Conservation (phyloP, 2,113 vertebrate species). For the Podiceps cristatus region DNA sequence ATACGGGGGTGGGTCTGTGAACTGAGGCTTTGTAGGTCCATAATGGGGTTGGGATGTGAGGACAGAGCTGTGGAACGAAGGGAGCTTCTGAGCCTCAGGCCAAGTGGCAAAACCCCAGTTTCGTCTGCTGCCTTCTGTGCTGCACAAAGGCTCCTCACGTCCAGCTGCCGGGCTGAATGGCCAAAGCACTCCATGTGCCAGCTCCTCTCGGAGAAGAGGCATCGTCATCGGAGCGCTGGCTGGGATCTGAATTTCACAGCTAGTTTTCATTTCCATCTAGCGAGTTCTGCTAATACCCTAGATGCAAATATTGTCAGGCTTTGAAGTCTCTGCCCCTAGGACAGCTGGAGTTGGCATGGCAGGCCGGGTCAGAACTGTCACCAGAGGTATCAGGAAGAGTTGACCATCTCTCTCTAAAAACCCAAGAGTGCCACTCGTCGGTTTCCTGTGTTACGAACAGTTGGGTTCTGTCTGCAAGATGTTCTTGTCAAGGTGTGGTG, state of each 20-base stretch:
- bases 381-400: neutral
- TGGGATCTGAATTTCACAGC: neutral
- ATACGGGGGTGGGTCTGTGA: neutral
- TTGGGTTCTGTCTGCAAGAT: neutral
- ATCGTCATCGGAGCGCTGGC: neutral
- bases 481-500: no score
- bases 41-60: neutral
- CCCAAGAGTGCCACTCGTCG: neutral
- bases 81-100: neutral
- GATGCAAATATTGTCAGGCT: neutral
- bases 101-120: neutral
- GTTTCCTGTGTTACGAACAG: accelerated
- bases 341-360: neutral
- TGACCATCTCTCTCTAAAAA: neutral
- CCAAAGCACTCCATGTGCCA: neutral
- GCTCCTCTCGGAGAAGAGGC: neutral
- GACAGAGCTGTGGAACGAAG: neutral
- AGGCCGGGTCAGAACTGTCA: neutral
- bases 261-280: neutral
- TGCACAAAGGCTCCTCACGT: neutral
- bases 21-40: slow-evolving; percentile 31
- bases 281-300: neutral
- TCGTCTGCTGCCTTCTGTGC: neutral
- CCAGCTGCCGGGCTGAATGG: neutral
- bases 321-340: neutral